These are phyloP conservation scores for Periophthalmus magnuspinnatus DNA, from an alignment of 2,797 vertebrate species.

Conservation along the genomic window DNA sequence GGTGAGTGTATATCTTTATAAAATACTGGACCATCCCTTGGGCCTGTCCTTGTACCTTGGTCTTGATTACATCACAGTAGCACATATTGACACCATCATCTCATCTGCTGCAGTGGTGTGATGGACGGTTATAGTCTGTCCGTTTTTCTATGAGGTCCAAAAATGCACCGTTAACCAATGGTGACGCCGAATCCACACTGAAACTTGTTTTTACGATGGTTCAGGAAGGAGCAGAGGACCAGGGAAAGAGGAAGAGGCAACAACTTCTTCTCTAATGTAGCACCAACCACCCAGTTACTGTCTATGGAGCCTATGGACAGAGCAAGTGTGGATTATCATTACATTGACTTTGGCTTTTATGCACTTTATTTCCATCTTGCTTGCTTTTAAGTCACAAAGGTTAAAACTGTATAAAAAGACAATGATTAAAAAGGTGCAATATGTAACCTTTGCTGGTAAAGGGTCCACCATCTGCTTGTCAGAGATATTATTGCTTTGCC, in stretches of 20 bases:
- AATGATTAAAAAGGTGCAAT: too few relatives aligned
- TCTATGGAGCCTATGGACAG: slow-evolving; percentile 81
- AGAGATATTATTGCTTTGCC: too few relatives aligned
- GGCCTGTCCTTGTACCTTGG: slow-evolving; percentile 5
- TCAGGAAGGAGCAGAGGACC: slow-evolving; percentile 88
- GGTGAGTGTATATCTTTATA: not conserved
- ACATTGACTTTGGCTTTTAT: not conserved
- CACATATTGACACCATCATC: not conserved
- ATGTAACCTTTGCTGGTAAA: too few relatives aligned
- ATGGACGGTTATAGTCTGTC: slow-evolving; percentile 28
- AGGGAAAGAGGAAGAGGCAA: slow-evolving; percentile 87
- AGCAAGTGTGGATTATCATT: not conserved
- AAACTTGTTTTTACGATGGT: slow-evolving; percentile 91
- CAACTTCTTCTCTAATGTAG: slow-evolving; percentile 90
- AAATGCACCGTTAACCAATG: slow-evolving; percentile 77
- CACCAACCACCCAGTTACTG: slow-evolving; percentile 91
- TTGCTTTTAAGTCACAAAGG: not conserved
- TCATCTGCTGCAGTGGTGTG: slow-evolving; percentile 10
- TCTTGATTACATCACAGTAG: slow-evolving; percentile 18
- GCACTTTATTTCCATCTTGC: not conserved
- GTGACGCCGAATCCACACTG: slow-evolving; percentile 91
- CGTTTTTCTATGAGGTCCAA: slow-evolving; percentile 5
- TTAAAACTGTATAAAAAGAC: not conserved
- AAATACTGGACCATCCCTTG: not conserved
- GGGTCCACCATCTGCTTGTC: too few relatives aligned